phyloP scores from a whole-genome alignment of 2,888 invertebrate species.

The Stenoptilia bipunctidactyla region DNA sequence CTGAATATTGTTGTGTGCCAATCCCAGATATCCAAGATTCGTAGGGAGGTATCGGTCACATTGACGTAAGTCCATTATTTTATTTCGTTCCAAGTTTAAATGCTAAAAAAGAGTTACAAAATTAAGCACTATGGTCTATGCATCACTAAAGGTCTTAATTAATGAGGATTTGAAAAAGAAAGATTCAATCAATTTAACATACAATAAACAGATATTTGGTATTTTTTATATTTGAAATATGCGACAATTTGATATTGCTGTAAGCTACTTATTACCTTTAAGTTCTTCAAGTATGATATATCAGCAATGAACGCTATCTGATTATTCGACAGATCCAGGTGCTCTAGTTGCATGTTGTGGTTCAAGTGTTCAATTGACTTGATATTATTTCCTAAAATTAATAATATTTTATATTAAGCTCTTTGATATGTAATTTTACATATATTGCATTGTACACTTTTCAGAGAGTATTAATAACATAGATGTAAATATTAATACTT shows the following conservation, averaged over 20 bases:
- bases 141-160: too few relatives aligned
- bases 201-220: too few relatives aligned
- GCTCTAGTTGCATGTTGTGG: conserved; percentile 83
- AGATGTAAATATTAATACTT: too few relatives aligned
- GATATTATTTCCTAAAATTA: conserved; percentile 87
- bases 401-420: conserved; percentile 4
- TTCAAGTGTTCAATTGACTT: conserved; percentile 93
- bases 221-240: not conserved
- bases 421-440: too few relatives aligned
- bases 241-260: not conserved
- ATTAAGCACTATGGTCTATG: too few relatives aligned
- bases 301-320: conserved; percentile 88
- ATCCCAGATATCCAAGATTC: conserved; percentile 79
- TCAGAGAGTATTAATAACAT: too few relatives aligned
- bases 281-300: conserved; percentile 82
- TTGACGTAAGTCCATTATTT: conserved; percentile 83
- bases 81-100: conserved; percentile 87
- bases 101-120: conserved; percentile 69
- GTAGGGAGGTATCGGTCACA: conserved; percentile 86
- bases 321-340: conserved; percentile 91
- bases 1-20: conserved; percentile 85
- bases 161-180: too few relatives aligned
- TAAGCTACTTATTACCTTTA: conserved; percentile 91
- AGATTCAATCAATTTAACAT: too few relatives aligned
- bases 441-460: too few relatives aligned